These are phyloP conservation scores for Elymnias hypermnestra DNA, from an alignment of 1,140 invertebrate species.

Conservation along the genomic window DNA sequence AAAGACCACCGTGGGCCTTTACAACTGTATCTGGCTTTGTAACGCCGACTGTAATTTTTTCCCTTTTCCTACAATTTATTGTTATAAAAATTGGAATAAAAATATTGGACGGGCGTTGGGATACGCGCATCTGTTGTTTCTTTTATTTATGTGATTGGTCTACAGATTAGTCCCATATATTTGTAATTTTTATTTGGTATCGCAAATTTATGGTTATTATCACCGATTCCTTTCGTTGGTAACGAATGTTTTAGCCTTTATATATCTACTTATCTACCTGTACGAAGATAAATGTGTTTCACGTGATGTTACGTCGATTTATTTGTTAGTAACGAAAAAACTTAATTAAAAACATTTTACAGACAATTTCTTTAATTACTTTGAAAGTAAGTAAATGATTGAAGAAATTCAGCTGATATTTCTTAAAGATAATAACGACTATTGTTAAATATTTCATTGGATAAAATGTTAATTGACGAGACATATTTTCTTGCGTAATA, in stretches of 20 bases:
- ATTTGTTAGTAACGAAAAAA: not conserved
- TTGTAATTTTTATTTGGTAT: slow-evolving; percentile 62
- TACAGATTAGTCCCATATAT: slow-evolving; percentile 52
- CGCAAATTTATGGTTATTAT: slow-evolving; percentile 63
- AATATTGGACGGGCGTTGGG: slow-evolving; percentile 32
- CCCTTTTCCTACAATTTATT: slow-evolving; percentile 61
- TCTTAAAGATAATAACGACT: too few relatives aligned
- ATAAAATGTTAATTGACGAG: too few relatives aligned
- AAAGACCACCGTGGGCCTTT: slow-evolving; percentile 58
- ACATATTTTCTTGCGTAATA: too few relatives aligned
- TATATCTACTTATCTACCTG: slow-evolving; percentile 15
- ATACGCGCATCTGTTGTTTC: slow-evolving; percentile 56
- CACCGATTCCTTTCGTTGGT: slow-evolving; percentile 23
- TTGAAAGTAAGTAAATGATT: too few relatives aligned
- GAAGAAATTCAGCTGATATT: too few relatives aligned
- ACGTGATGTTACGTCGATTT: not conserved
- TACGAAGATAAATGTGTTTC: slow-evolving; percentile 14
- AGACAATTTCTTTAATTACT: too few relatives aligned
- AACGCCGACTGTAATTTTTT: slow-evolving; percentile 48
- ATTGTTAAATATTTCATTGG: too few relatives aligned
- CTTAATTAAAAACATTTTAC: too few relatives aligned
- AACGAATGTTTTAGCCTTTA: slow-evolving; percentile 14
- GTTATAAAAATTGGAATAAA: slow-evolving; percentile 58
- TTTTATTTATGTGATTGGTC: slow-evolving; percentile 66
- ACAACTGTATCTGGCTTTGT: slow-evolving; percentile 64